Evolutionary conservation across 2,113 vertebrate species (phyloP).

Genomic region (Cebus imitator): DNA sequence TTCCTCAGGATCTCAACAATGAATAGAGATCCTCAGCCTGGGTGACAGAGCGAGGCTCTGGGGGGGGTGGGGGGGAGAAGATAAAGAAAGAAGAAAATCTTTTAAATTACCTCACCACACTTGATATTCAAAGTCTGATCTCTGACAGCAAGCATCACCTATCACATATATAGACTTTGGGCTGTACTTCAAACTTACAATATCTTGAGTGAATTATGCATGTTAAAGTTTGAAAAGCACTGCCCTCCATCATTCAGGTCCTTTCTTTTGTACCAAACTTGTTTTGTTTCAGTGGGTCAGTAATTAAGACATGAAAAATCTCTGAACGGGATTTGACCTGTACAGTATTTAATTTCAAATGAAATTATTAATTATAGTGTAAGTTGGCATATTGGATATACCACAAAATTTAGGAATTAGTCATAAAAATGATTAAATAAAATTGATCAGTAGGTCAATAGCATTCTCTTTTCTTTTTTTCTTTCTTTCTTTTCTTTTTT

Average conservation of each 20-base stretch:
- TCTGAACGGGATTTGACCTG: background rate
- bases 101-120: background rate
- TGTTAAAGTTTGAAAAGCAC: background rate
- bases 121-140: background rate
- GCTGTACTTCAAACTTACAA: background rate
- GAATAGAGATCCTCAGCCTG: too few species aligned
- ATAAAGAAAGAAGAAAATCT: background rate
- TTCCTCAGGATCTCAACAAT: too few species aligned
- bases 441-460: background rate
- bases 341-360: background rate
- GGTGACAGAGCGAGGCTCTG: too few species aligned
- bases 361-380: conserved; percentile 22
- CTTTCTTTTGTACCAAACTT: background rate
- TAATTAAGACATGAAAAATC: background rate
- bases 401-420: conserved; percentile 12
- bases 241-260: background rate
- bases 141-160: background rate
- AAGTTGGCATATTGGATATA: background rate
- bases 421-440: conserved; percentile 43
- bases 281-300: conserved; percentile 9
- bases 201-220: background rate
- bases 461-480: background rate
- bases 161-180: background rate
- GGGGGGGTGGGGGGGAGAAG: too few species aligned
- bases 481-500: too few species aligned